A percentile compares a stretch with the other conserved stretches of the same genome.
These are phyloP conservation scores for Bos javanicus DNA, from an alignment of 2,113 vertebrate genomes.

Conservation along the genomic window DNA sequence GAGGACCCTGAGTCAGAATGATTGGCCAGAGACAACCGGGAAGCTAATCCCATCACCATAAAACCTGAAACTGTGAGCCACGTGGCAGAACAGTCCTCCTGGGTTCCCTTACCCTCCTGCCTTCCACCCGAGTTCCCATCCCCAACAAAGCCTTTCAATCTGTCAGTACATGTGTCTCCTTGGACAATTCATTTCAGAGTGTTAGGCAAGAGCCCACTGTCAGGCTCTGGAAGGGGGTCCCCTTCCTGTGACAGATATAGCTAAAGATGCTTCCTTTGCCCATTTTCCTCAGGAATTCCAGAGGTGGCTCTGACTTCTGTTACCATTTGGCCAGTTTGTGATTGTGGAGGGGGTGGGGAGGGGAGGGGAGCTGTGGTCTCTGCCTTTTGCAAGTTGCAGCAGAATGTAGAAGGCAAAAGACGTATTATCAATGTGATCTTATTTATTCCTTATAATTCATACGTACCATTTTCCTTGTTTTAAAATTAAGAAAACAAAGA, in stretches of 20 bases:
- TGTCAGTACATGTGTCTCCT: background rate
- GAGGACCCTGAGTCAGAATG: background rate
- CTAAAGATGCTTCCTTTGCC: background rate
- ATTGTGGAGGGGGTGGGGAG: background rate
- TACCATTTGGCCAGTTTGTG: background rate
- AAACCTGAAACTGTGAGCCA: background rate
- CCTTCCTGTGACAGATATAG: background rate
- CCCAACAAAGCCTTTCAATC: background rate
- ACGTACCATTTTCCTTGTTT: background rate
- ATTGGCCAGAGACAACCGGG: background rate
- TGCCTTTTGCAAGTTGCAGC: background rate
- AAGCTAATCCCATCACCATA: no score
- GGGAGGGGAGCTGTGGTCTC: background rate
- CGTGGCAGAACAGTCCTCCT: background rate
- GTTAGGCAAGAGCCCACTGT: background rate
- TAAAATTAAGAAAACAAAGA: background rate
- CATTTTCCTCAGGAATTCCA: background rate
- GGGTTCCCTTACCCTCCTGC: background rate
- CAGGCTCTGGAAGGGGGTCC: background rate
- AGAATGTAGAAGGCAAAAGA: background rate
- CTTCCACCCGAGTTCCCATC: background rate
- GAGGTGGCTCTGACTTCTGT: background rate
- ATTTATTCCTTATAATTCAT: background rate
- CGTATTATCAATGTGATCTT: background rate
- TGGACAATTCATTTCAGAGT: background rate